These are phyloP conservation scores for Sericinus montela DNA, from an alignment of 2,888 invertebrate species.

Conservation along the genomic window DNA sequence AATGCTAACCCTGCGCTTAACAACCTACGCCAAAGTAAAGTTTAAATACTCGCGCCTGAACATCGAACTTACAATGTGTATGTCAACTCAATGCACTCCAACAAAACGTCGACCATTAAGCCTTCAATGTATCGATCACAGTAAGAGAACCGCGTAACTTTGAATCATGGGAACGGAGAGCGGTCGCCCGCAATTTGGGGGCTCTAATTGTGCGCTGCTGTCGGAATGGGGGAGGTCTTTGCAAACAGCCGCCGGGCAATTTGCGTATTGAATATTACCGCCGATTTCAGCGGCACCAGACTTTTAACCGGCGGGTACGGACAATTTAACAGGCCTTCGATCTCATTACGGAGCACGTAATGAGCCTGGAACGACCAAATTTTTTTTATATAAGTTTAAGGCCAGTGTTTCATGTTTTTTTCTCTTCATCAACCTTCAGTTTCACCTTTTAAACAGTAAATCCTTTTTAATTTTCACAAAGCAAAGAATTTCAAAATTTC, in stretches of 20 bases:
- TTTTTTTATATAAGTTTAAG: not conserved
- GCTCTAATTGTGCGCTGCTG: slow-evolving; percentile 40
- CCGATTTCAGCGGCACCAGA: slow-evolving; percentile 37
- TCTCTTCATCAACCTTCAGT: too few relatives aligned
- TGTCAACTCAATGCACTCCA: too few relatives aligned
- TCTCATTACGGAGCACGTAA: slow-evolving; percentile 17
- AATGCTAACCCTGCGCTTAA: too few relatives aligned
- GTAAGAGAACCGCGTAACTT: slow-evolving; percentile 10
- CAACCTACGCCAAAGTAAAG: too few relatives aligned
- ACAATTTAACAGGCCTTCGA: slow-evolving; percentile 9
- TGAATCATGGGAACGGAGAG: slow-evolving; percentile 23
- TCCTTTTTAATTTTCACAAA: too few relatives aligned
- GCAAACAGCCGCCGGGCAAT: slow-evolving; percentile 66
- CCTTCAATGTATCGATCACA: not conserved
- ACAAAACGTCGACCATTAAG: too few relatives aligned
- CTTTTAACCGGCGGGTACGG: slow-evolving; percentile 1
- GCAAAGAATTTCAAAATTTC: too few relatives aligned
- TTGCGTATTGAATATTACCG: slow-evolving; percentile 56
- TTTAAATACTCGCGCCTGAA: too few relatives aligned
- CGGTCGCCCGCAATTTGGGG: slow-evolving; percentile 42
- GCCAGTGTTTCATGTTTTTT: too few relatives aligned
- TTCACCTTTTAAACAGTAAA: too few relatives aligned
- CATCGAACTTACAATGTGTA: too few relatives aligned
- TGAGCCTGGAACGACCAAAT: not conserved
- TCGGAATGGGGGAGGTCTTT: slow-evolving; percentile 36